phyloP scores from a whole-genome alignment of 2,113 vertebrate genomes.

The Petrocephalus zakoni region DNA sequence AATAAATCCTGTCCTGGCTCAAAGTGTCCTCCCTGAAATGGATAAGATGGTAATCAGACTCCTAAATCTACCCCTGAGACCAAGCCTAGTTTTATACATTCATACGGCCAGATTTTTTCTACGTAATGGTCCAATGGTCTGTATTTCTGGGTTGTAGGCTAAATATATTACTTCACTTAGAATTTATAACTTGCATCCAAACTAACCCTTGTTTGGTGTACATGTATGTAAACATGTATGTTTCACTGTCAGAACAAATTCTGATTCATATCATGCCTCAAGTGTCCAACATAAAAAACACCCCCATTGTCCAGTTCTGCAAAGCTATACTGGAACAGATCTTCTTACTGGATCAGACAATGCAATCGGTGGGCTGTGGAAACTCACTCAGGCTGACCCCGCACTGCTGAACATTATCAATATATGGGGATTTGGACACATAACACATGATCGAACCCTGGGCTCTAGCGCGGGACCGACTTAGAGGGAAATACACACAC shows the following conservation, averaged over 20 bases:
- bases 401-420: neutral
- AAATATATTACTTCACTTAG: neutral
- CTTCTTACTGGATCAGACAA: neutral
- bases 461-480: neutral
- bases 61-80: neutral
- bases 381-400: neutral
- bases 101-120: neutral
- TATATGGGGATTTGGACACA: neutral
- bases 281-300: neutral
- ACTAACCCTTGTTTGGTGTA: neutral
- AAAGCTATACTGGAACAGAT: neutral
- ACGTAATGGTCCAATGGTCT: neutral
- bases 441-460: neutral
- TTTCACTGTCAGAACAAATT: neutral
- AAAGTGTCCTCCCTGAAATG: neutral
- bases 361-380: neutral
- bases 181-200: neutral
- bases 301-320: neutral
- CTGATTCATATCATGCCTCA: neutral
- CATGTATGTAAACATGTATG: neutral
- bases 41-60: neutral
- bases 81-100: neutral
- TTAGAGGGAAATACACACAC: neutral
- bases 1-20: neutral
- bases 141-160: neutral